Evolutionary conservation across 2,888 invertebrate species (phyloP).

Genomic region (Cheilosia impressa): DNA sequence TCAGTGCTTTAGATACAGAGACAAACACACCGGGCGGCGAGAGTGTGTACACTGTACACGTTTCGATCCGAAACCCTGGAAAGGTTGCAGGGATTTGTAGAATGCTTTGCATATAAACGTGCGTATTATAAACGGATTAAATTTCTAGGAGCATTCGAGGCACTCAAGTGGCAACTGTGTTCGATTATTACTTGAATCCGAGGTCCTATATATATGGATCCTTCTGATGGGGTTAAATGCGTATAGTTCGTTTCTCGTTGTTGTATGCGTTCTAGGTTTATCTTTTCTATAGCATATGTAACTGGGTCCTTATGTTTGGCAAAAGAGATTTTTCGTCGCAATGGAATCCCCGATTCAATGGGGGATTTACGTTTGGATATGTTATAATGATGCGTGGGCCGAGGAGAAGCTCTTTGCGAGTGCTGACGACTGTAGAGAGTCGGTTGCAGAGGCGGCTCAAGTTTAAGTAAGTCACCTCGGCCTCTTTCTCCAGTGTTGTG

Average conservation of each 20-base stretch:
- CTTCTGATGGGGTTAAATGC: slow-evolving; percentile 41
- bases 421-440: slow-evolving; percentile 30
- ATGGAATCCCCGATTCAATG: slow-evolving; percentile 66
- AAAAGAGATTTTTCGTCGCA: slow-evolving; percentile 61
- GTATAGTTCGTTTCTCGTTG: slow-evolving; percentile 1
- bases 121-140: slow-evolving; percentile 83
- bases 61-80: slow-evolving; percentile 51
- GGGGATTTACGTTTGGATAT: slow-evolving; percentile 69
- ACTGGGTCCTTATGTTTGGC: slow-evolving; percentile 37
- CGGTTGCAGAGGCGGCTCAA: slow-evolving; percentile 47
- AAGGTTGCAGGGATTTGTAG: slow-evolving; percentile 71
- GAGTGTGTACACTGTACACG: slow-evolving; percentile 1
- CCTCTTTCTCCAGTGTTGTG: not conserved
- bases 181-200: slow-evolving; percentile 75
- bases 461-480: slow-evolving; percentile 55
- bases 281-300: slow-evolving; percentile 44
- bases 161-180: slow-evolving; percentile 75
- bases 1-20: slow-evolving; percentile 45
- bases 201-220: slow-evolving; percentile 22
- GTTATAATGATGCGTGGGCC: slow-evolving; percentile 51
- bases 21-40: not conserved
- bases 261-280: slow-evolving; percentile 23
- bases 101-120: slow-evolving; percentile 80
- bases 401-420: not conserved
- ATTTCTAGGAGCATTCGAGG: slow-evolving; percentile 78